Percentiles rank a stretch among this genome's conserved stretches.
These are phyloP conservation scores for Dermatophagoides farinae DNA, from an alignment of 1,140 invertebrate genomes.

Conservation along the genomic window DNA sequence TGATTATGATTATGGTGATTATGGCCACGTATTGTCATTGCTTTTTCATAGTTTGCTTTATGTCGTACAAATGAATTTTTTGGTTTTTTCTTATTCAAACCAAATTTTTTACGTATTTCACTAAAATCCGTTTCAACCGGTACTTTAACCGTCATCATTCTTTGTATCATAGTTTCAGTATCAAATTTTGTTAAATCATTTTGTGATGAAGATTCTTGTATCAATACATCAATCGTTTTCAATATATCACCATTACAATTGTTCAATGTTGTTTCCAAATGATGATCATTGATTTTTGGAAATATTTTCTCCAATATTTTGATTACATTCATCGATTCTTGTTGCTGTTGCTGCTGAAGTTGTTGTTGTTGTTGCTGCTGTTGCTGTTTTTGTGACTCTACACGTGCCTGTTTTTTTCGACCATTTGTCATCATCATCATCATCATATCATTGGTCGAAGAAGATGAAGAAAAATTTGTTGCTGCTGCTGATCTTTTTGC, in stretches of 20 bases:
- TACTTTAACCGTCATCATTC: background rate
- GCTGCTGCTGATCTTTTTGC: background rate
- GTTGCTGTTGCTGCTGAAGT: background rate
- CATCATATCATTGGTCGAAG: background rate
- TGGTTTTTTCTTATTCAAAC: slow-evolving; percentile 5
- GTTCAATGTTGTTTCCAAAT: background rate
- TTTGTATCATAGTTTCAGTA: background rate
- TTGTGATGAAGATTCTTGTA: background rate
- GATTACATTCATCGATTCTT: background rate
- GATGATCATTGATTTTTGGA: background rate
- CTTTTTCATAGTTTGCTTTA: slow-evolving; percentile 4
- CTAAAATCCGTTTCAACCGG: background rate
- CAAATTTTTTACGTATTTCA: slow-evolving; percentile 8
- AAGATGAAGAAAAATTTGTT: background rate
- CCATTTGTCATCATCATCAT: too few relatives aligned
- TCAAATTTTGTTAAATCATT: background rate
- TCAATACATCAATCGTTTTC: slow-evolving; percentile 7
- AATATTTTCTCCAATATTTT: slow-evolving; percentile 8
- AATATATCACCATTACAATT: background rate
- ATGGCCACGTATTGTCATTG: background rate
- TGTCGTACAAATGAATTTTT: slow-evolving; percentile 7
- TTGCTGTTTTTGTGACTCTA: background rate
- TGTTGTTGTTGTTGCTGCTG: background rate
- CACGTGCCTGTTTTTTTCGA: background rate
- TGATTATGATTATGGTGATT: background rate